Conservation (phyloP, 35 echinoderm and acorn worm genomes). For the Holothuria glaberrima region DNA sequence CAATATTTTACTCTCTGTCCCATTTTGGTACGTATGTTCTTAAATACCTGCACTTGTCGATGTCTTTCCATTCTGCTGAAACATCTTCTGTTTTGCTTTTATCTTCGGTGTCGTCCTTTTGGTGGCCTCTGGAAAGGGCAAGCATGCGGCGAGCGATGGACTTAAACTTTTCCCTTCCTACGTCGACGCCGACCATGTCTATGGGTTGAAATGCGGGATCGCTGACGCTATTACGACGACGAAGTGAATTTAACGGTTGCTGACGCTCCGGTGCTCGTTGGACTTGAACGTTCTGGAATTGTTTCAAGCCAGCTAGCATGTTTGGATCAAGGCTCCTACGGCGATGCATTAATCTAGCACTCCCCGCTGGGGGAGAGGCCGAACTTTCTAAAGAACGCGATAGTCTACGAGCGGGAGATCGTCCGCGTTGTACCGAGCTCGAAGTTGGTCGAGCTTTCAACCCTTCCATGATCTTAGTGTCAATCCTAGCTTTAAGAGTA, state of each 20-base stretch:
- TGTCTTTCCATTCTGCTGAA: neutral
- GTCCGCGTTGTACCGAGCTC: neutral
- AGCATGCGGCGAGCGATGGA: conserved; percentile 25
- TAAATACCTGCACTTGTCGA: conserved; percentile 24
- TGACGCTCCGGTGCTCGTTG: neutral
- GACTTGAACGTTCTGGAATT: neutral
- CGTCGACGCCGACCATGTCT: conserved; percentile 12
- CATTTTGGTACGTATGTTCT: conserved; percentile 32
- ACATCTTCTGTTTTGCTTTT: too few species aligned
- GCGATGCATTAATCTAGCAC: neutral
- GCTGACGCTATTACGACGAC: neutral
- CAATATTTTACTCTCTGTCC: neutral
- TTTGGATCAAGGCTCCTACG: conserved; percentile 1
- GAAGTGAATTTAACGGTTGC: neutral
- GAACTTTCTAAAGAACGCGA: neutral
- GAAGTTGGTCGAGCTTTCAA: neutral
- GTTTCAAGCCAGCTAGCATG: neutral
- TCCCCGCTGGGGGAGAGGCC: neutral
- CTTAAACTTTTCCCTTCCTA: conserved; percentile 31
- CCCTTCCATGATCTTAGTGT: neutral
- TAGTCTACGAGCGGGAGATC: neutral
- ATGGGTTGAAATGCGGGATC: neutral
- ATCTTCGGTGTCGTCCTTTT: neutral
- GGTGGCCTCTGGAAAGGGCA: neutral
- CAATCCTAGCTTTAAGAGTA: neutral